phyloP scores from a whole-genome alignment of 2,888 invertebrate genomes.

The Lobophora halterata region DNA sequence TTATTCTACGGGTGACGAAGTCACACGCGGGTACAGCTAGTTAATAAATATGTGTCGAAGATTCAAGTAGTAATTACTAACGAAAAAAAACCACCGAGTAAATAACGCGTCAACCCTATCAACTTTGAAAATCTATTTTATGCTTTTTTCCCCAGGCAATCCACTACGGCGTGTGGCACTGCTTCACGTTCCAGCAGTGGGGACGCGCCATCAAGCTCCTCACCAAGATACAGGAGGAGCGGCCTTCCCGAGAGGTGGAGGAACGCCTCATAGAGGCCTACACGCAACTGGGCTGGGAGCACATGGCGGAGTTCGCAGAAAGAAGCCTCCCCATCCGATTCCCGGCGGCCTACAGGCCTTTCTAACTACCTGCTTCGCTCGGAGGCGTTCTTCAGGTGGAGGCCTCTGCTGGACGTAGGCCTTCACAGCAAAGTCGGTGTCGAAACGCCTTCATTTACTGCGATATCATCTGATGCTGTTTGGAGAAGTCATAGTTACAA shows the following conservation, averaged over 20 bases:
- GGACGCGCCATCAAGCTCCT: slow-evolving; percentile 91
- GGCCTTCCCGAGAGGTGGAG: slow-evolving; percentile 86
- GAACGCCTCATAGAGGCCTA: slow-evolving; percentile 84
- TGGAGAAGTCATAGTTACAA: no score
- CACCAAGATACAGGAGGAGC: slow-evolving; percentile 89
- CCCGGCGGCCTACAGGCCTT: slow-evolving; percentile 85
- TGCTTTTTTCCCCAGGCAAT: slow-evolving; percentile 75
- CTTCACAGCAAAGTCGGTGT: no score
- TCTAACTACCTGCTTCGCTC: slow-evolving; percentile 60
- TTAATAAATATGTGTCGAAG: no score
- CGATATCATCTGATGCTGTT: no score
- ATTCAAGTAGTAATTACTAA: no score
- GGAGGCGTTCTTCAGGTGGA: background rate
- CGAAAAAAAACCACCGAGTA: no score
- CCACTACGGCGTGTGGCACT: slow-evolving; percentile 91
- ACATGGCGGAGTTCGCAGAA: slow-evolving; percentile 80
- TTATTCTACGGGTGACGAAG: no score
- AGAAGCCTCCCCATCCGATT: slow-evolving; percentile 84
- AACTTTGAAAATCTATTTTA: background rate
- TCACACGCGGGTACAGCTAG: no score
- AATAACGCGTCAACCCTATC: no score
- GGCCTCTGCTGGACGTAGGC: no score
- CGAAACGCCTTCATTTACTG: no score
- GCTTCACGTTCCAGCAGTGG: slow-evolving; percentile 87
- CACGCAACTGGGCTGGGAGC: slow-evolving; percentile 85